A percentile compares a stretch with the other conserved stretches of the same genome.
phyloP scores from a whole-genome alignment of 1,140 invertebrate genomes.

The Proctacanthus coquilletti region DNA sequence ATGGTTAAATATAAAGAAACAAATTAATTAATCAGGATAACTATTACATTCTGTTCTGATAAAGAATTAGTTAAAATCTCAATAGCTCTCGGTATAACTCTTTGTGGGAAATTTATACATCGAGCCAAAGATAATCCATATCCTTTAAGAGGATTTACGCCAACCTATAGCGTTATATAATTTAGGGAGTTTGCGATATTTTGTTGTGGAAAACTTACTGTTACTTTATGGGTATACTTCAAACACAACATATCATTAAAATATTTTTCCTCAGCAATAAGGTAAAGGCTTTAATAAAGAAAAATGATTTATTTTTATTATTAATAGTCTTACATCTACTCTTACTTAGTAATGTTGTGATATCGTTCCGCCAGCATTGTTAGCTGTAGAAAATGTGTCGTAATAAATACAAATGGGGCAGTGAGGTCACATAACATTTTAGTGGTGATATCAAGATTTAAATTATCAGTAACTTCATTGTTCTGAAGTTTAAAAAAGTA shows the following conservation, averaged over 20 bases:
- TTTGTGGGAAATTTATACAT: not conserved
- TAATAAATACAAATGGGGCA: slow-evolving; percentile 61
- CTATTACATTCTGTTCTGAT: not conserved
- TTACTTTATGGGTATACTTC: not conserved
- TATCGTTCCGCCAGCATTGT: slow-evolving; percentile 57
- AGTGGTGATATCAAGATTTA: too few relatives aligned
- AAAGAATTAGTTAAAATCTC: not conserved
- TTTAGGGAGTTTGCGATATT: not conserved
- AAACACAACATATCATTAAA: not conserved
- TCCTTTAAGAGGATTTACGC: not conserved
- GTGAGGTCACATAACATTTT: slow-evolving; percentile 22
- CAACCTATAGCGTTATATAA: not conserved
- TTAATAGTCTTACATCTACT: slow-evolving; percentile 8
- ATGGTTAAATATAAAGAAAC: not conserved
- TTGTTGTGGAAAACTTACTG: not conserved
- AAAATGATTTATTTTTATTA: not conserved
- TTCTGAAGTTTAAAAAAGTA: not conserved
- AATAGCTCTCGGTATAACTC: not conserved
- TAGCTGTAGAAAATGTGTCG: slow-evolving; percentile 67
- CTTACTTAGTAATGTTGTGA: slow-evolving; percentile 64
- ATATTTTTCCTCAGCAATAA: not conserved
- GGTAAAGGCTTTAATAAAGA: not conserved
- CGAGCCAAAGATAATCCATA: not conserved
- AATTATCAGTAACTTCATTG: not conserved
- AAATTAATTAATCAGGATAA: not conserved